Evolutionary conservation across 2,113 vertebrate species (phyloP).

Genomic region (Spermophilus dauricus): DNA sequence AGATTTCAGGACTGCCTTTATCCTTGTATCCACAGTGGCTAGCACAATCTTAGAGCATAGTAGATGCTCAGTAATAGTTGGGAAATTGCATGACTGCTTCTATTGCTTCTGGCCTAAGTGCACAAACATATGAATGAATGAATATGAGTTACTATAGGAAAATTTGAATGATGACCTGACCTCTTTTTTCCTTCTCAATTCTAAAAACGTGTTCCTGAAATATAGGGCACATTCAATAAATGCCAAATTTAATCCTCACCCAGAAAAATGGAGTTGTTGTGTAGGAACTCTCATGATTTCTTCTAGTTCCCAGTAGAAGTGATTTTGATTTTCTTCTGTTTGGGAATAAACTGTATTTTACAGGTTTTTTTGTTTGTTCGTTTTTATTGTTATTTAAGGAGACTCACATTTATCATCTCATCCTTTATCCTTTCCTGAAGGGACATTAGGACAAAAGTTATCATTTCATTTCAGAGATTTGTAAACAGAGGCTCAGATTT

Average conservation of each 20-base stretch:
- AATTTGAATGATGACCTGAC: not conserved
- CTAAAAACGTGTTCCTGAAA: slow-evolving; percentile 48
- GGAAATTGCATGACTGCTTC: not conserved
- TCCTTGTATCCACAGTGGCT: not conserved
- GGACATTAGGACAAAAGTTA: not conserved
- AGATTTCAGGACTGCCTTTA: not conserved
- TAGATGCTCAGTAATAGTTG: not conserved
- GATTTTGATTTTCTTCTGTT: not conserved
- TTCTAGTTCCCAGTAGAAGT: not conserved
- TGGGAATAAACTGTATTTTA: slow-evolving; percentile 15
- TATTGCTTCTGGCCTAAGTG: not conserved
- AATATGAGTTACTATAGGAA: not conserved
- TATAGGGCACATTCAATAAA: slow-evolving; percentile 3
- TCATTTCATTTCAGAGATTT: slow-evolving; percentile 19
- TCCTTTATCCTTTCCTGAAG: slow-evolving; percentile 28
- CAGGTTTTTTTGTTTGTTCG: not conserved
- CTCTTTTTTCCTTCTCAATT: slow-evolving; percentile 1
- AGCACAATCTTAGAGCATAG: not conserved
- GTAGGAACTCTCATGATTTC: not conserved
- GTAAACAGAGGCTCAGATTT: not conserved
- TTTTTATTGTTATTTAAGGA: not conserved
- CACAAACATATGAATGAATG: not conserved
- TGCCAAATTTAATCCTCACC: not conserved
- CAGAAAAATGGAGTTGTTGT: slow-evolving; percentile 21
- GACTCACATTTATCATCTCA: not conserved